Conservation (phyloP, 2,113 vertebrate species). For the Puntigrus tetrazona region DNA sequence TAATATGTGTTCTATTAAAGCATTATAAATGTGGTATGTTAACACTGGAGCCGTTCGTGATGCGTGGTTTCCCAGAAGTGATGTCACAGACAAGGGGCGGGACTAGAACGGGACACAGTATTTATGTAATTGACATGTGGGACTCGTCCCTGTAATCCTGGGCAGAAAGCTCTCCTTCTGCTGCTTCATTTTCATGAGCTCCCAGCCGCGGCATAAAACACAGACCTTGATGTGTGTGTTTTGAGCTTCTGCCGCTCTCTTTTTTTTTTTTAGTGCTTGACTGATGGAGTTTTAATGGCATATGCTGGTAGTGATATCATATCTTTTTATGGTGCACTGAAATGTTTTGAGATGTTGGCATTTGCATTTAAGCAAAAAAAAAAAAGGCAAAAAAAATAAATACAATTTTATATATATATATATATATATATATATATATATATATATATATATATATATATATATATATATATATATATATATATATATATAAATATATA, state of each 20-base stretch:
- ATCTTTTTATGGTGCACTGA: not conserved
- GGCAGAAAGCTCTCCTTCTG: constrained; percentile 12
- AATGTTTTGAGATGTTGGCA: not conserved
- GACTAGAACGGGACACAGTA: not conserved
- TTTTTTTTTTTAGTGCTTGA: not conserved
- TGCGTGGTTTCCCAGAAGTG: constrained; percentile 56
- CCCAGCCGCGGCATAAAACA: not conserved
- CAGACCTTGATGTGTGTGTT: not conserved
- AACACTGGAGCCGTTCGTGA: not conserved
- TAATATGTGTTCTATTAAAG: not conserved
- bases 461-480: no score
- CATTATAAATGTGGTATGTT: not conserved
- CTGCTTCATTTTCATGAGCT: not conserved
- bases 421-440: no score
- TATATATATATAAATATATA: no score
- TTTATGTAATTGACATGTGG: constrained; percentile 45
- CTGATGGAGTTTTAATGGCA: not conserved
- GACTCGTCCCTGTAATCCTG: constrained; percentile 51
- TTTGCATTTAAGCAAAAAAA: not conserved
- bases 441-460: no score
- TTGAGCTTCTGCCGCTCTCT: not conserved
- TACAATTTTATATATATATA: no score
- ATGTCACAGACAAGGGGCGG: not conserved
- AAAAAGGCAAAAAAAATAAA: no score
- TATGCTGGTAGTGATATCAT: not conserved